phyloP scores from a whole-genome alignment of 30 jellyfish, hydroid and myxozoan genomes.

The Turritopsis dohrnii region DNA sequence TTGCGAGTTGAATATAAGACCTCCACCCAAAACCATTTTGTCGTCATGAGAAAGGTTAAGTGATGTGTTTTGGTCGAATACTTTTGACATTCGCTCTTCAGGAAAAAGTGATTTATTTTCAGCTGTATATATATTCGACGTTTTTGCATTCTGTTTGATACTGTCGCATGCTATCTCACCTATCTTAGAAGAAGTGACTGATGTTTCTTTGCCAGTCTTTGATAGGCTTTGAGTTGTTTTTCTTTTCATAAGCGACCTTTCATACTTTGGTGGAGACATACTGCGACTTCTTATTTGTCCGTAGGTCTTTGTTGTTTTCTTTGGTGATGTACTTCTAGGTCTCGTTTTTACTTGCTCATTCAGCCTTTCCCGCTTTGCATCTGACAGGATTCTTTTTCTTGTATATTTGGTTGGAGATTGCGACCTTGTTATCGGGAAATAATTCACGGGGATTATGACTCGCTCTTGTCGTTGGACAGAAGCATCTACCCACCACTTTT shows the following conservation, averaged over 20 bases:
- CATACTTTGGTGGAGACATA: background rate
- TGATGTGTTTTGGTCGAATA: background rate
- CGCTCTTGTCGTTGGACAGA: background rate
- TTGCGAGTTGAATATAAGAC: background rate
- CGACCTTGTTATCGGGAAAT: conserved; percentile 12
- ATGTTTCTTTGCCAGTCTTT: background rate
- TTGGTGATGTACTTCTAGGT: conserved; percentile 19
- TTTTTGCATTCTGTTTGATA: background rate
- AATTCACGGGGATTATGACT: conserved; percentile 2
- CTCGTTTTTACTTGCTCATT: conserved; percentile 4
- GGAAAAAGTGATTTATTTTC: background rate
- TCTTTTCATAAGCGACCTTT: background rate
- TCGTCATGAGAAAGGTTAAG: conserved; percentile 27
- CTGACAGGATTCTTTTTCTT: background rate
- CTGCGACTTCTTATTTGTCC: background rate
- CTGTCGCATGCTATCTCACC: background rate
- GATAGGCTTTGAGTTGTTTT: background rate
- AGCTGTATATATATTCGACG: background rate
- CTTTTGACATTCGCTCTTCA: background rate
- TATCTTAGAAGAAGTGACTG: background rate
- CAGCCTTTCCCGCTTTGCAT: background rate
- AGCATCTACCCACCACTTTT: background rate
- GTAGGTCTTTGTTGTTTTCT: background rate
- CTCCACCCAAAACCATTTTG: conserved; percentile 1
- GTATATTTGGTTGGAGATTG: background rate